Evolutionary conservation across 2,113 vertebrate species (phyloP).

Genomic region (Boulengeromyrus knoepffleri): DNA sequence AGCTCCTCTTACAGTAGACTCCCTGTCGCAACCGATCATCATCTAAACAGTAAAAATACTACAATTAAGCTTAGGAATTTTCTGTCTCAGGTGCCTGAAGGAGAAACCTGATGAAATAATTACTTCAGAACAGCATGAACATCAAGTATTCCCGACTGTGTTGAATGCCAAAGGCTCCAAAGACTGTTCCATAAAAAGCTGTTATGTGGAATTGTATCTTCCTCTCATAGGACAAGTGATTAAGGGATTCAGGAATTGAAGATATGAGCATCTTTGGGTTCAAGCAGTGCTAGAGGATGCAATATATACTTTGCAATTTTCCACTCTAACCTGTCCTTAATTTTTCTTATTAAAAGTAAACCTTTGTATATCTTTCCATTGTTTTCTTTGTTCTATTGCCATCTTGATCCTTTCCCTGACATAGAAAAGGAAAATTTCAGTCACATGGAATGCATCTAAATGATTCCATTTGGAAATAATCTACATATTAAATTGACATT

Average conservation of each 20-base stretch:
- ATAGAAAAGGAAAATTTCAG: not conserved
- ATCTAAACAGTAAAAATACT: not conserved
- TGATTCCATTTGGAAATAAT: conserved; percentile 16
- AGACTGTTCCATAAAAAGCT: not conserved
- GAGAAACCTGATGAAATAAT: conserved; percentile 26
- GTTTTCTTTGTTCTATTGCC: not conserved
- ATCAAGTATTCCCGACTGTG: not conserved
- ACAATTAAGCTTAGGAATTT: conserved; percentile 23
- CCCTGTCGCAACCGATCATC: not conserved
- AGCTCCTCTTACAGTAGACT: conserved; percentile 15
- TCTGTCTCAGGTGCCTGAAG: conserved; percentile 19
- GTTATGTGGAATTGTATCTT: not conserved
- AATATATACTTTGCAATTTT: conserved; percentile 10
- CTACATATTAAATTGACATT: not conserved
- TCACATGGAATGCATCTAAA: not conserved
- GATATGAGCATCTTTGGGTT: not conserved
- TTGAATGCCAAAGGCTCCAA: not conserved
- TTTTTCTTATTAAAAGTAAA: not conserved
- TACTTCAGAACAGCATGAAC: conserved; percentile 18
- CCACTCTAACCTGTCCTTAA: not conserved
- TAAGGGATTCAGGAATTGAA: not conserved
- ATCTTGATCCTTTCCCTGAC: not conserved
- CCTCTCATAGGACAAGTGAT: not conserved
- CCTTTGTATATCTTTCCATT: not conserved
- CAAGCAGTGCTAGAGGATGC: not conserved